Percentiles rank a stretch among this genome's conserved stretches.
Evolutionary conservation across 2,113 vertebrate species (phyloP).

Genomic region (Rattus rattus): DNA sequence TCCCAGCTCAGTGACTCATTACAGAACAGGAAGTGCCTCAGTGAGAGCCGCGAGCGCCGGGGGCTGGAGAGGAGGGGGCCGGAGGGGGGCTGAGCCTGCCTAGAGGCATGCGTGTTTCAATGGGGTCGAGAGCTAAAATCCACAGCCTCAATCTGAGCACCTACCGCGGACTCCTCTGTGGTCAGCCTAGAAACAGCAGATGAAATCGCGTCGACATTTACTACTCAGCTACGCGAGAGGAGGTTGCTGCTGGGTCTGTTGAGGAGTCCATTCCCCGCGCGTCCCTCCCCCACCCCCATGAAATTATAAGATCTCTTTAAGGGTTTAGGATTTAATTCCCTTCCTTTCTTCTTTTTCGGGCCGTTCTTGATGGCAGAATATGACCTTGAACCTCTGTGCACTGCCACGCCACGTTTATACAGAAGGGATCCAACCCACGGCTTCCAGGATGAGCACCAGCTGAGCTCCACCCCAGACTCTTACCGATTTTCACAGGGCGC

Average conservation of each 20-base stretch:
- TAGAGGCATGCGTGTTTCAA: background rate
- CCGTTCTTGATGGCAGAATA: background rate
- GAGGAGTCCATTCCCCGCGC: no score
- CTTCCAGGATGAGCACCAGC: no score
- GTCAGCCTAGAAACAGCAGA: background rate
- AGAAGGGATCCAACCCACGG: background rate
- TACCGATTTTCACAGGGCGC: background rate
- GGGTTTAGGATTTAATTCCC: background rate
- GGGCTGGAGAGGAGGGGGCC: background rate
- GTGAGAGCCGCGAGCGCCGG: background rate
- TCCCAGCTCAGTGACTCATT: conserved; percentile 35
- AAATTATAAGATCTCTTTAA: conserved; percentile 9
- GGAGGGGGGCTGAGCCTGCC: background rate
- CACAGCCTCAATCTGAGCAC: background rate
- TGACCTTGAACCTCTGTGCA: background rate
- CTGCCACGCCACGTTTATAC: background rate
- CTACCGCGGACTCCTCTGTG: background rate
- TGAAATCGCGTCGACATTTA: background rate
- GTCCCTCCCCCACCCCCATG: background rate
- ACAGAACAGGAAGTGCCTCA: conserved; percentile 61
- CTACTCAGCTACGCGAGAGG: background rate
- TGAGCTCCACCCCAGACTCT: background rate
- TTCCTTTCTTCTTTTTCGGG: background rate
- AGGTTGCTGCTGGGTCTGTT: background rate
- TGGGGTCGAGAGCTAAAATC: background rate